phyloP scores from a whole-genome alignment of 2,888 invertebrate genomes.

The Sceliomorpha sp. region DNA sequence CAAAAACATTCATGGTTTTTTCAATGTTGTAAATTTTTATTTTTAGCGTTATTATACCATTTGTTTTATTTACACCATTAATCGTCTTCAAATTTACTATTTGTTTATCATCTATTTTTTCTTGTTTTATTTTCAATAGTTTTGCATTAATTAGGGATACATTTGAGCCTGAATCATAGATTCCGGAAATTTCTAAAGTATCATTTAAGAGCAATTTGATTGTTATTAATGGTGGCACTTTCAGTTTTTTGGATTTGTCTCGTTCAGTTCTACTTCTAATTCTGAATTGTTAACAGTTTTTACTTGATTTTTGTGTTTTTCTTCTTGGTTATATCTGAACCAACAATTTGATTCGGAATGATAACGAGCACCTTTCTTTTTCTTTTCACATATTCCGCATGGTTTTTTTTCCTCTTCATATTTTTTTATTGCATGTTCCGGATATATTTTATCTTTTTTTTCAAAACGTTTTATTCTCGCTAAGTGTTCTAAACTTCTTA shows the following conservation, averaged over 20 bases:
- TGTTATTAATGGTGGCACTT: conserved; percentile 58
- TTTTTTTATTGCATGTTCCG: conserved; percentile 45
- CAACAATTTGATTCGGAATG: conserved; percentile 55
- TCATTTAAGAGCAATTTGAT: conserved; percentile 45
- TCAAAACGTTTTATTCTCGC: conserved; percentile 42
- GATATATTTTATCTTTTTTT: conserved; percentile 36
- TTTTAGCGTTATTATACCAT: conserved; percentile 53
- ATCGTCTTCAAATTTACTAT: conserved; percentile 48
- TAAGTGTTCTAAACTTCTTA: conserved; percentile 65
- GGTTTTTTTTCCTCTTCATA: conserved; percentile 52
- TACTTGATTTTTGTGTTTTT: conserved; percentile 28
- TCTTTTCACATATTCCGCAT: conserved; percentile 59
- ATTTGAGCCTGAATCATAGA: conserved; percentile 59
- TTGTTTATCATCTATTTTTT: conserved; percentile 12
- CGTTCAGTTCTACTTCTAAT: conserved; percentile 58
- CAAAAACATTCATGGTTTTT: conserved; percentile 50
- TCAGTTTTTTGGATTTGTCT: conserved; percentile 61
- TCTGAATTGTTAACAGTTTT: conserved; percentile 58
- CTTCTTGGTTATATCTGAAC: conserved; percentile 46
- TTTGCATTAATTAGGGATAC: conserved; percentile 54
- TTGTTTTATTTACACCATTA: conserved; percentile 57
- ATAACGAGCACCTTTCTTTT: conserved; percentile 57
- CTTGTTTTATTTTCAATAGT: conserved; percentile 45
- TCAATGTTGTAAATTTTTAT: conserved; percentile 57
- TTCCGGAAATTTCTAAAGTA: conserved; percentile 38